phyloP scores from a whole-genome alignment of 1,140 invertebrate genomes.

The Dolichoris vasculosae region DNA sequence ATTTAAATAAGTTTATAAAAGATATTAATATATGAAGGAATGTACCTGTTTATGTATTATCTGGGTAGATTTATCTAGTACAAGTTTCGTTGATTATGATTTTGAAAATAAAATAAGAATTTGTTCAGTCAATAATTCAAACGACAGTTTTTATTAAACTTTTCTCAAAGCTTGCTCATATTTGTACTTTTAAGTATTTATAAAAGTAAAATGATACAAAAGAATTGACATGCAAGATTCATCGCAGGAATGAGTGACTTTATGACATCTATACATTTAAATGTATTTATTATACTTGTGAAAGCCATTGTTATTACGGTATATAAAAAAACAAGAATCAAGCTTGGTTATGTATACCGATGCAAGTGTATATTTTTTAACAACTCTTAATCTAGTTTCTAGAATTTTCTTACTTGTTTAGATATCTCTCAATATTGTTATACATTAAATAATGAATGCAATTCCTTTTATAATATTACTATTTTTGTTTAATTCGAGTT shows the following conservation, averaged over 20 bases:
- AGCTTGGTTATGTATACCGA: neutral
- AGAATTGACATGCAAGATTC: neutral
- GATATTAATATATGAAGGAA: no score
- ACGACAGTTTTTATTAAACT: neutral
- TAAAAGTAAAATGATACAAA: neutral
- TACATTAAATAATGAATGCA: neutral
- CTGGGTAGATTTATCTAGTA: no score
- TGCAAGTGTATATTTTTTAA: neutral
- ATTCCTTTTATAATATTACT: no score
- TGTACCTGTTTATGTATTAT: no score
- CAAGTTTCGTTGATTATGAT: no score
- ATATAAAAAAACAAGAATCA: constrained; percentile 16
- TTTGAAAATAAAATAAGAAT: neutral
- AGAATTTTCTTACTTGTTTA: neutral
- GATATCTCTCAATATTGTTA: neutral
- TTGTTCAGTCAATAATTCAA: neutral
- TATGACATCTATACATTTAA: constrained; percentile 2
- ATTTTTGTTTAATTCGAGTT: no score
- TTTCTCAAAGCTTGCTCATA: neutral
- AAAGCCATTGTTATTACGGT: neutral
- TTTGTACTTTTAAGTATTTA: neutral
- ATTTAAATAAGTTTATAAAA: no score
- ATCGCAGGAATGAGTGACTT: constrained; percentile 1
- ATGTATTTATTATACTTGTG: constrained; percentile 14
- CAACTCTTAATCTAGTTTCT: neutral